phyloP scores from a whole-genome alignment of 2,113 vertebrate genomes.

The Bambusicola thoracicus region DNA sequence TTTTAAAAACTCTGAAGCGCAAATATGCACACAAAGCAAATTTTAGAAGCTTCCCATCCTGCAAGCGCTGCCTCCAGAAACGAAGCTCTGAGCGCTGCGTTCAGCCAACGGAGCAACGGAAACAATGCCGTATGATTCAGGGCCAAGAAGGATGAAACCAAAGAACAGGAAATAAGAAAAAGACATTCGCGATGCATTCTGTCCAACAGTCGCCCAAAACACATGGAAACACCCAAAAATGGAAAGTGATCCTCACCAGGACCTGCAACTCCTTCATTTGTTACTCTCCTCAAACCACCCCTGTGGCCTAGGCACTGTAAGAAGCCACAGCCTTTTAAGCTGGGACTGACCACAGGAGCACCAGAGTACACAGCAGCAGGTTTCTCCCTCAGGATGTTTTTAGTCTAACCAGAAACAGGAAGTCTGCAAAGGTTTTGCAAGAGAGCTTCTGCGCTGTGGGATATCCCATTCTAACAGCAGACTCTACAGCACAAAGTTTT shows the following conservation, averaged over 20 bases:
- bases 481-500: neutral
- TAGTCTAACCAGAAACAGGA: slow-evolving; percentile 56
- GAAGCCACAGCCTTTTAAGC: slow-evolving; percentile 5
- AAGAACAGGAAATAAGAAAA: neutral
- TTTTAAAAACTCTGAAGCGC: neutral
- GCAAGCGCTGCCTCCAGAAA: slow-evolving; percentile 26
- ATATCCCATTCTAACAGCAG: slow-evolving; percentile 14
- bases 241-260: neutral
- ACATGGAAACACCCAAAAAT: neutral
- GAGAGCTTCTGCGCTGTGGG: slow-evolving; percentile 4
- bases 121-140: fast-evolving
- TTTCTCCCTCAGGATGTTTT: slow-evolving; percentile 55
- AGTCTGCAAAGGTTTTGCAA: slow-evolving; percentile 12
- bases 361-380: slow-evolving; percentile 25
- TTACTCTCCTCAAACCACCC: neutral
- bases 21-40: slow-evolving; percentile 36
- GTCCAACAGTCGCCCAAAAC: neutral
- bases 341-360: slow-evolving; percentile 50
- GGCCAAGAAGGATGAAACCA: slow-evolving; percentile 18
- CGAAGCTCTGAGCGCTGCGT: fast-evolving
- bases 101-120: neutral
- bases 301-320: neutral
- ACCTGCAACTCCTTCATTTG: neutral
- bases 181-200: neutral
- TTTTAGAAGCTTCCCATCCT: slow-evolving; percentile 39